Evolutionary conservation across 1,140 invertebrate genomes (phyloP).

Genomic region (Aphidius ervi): DNA sequence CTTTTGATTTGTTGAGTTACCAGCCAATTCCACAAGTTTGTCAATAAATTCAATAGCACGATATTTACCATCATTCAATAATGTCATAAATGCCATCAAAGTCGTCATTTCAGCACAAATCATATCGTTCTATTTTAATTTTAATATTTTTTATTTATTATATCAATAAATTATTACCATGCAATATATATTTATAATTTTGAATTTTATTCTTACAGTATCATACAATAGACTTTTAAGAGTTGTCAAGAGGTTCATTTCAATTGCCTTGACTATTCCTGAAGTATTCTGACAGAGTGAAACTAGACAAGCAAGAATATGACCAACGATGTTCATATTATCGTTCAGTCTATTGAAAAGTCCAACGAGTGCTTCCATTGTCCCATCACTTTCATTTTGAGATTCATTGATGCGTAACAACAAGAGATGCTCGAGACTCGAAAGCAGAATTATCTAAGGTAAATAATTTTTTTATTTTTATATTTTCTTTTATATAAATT

Average conservation of each 20-base stretch:
- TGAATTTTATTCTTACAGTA: constrained; percentile 20
- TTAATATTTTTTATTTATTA: neutral
- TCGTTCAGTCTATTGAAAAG: constrained; percentile 30
- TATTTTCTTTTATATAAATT: neutral
- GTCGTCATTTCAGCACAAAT: neutral
- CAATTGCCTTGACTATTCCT: constrained; percentile 27
- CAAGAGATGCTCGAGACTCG: constrained; percentile 27
- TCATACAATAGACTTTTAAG: constrained; percentile 27
- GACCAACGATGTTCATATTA: constrained; percentile 18
- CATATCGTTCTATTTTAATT: constrained; percentile 1
- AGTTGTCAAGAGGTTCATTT: constrained; percentile 24
- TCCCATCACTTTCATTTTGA: constrained; percentile 24
- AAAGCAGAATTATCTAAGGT: constrained; percentile 27
- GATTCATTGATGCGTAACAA: constrained; percentile 22
- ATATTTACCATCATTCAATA: neutral
- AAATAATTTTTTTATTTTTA: constrained; percentile 4
- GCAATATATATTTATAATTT: neutral
- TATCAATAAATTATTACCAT: neutral
- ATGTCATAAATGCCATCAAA: neutral
- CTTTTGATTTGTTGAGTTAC: neutral
- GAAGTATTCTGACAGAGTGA: constrained; percentile 28
- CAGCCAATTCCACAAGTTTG: constrained; percentile 1
- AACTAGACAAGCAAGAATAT: constrained; percentile 27
- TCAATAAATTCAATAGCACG: neutral
- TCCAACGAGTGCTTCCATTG: constrained; percentile 27